Evolutionary conservation across 2,113 vertebrate genomes (phyloP).

Genomic region (Apaloderma vittatum): DNA sequence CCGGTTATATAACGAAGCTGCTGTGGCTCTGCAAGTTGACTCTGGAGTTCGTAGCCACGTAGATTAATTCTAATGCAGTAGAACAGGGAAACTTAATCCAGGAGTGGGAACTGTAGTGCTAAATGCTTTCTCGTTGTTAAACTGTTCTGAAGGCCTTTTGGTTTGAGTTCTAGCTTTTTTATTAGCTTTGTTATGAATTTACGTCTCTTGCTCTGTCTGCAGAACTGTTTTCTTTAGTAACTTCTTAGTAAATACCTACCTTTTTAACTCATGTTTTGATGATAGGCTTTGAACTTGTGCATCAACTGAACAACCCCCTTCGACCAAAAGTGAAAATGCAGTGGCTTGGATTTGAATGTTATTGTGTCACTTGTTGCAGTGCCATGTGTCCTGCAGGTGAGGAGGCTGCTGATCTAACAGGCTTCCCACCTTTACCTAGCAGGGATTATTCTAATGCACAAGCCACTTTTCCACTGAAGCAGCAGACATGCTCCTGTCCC

Average conservation of each 20-base stretch:
- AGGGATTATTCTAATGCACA: constrained; percentile 5
- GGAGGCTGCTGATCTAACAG: constrained; percentile 5
- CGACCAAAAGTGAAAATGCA: neutral
- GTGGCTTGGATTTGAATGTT: neutral
- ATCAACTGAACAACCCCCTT: neutral
- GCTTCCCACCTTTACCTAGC: neutral
- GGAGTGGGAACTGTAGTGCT: neutral
- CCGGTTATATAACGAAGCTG: constrained; percentile 8
- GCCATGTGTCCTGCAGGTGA: constrained; percentile 24
- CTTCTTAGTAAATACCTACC: neutral
- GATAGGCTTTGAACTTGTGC: neutral
- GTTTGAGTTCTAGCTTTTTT: neutral
- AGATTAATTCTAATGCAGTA: constrained; percentile 51
- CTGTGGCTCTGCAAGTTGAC: constrained; percentile 44
- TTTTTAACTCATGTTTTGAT: neutral
- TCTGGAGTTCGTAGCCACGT: neutral
- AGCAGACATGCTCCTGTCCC: neutral
- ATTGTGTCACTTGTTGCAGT: constrained; percentile 12
- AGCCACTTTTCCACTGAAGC: neutral
- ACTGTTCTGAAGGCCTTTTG: neutral
- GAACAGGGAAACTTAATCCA: constrained; percentile 40
- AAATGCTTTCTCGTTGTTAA: neutral
- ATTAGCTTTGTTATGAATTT: neutral
- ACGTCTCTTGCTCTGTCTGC: neutral
- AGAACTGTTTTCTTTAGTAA: neutral